Evolutionary conservation across 2,113 vertebrate genomes (phyloP), one percentile per base, ranked within the genome.

Genomic region (Cromileptes altivelis): DNA sequence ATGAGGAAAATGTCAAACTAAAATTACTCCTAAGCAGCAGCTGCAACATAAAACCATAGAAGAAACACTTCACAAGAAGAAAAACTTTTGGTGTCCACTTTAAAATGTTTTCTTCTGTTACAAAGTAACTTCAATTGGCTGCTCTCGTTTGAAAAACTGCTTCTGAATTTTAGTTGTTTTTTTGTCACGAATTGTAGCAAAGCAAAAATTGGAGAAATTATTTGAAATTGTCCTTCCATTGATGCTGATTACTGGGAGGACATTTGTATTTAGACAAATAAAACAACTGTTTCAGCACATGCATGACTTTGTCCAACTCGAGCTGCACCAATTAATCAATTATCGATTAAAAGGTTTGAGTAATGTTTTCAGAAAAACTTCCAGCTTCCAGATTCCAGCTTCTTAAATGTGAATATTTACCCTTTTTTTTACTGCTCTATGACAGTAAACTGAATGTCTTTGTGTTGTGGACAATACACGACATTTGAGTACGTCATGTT

Each of bases 1-100:
- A 21, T 6, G 14, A 62, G 56, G 42, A 69, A 73, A 72, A 63
- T 23, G 23, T n/a, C 77, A 65, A 57, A 19, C 7, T 45, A n/a
- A 70, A 56, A 45, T 30, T 3, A 23, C 15, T 62, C 19, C 25
- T 1, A 15, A 69, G 18, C 56, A 50, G 11, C 33, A 33, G 27
- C 10, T 18, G 3, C 6, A 47, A 47, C 33, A 63, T 37, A 21
- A 49, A 73, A 65, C 25, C 21, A 45, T 4, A 14, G 33, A 27
- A 17, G 11, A 27, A 50, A 21, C 13, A 19, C 15, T 68, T 2
- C 30, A 13, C 1, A 58, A 73, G 3, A 47, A 49, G 4, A 12
- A 23, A 1, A 65, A 14, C 50, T 45, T 40, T 64, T 1, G 6
- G 6, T 18, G 37, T 40, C 14, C 10, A 6, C 15, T 21, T n/a